A percentile compares a stretch with the other conserved stretches of the same genome.
Conservation (phyloP, 1,140 invertebrate genomes). For the Bradysia coprophila region DNA sequence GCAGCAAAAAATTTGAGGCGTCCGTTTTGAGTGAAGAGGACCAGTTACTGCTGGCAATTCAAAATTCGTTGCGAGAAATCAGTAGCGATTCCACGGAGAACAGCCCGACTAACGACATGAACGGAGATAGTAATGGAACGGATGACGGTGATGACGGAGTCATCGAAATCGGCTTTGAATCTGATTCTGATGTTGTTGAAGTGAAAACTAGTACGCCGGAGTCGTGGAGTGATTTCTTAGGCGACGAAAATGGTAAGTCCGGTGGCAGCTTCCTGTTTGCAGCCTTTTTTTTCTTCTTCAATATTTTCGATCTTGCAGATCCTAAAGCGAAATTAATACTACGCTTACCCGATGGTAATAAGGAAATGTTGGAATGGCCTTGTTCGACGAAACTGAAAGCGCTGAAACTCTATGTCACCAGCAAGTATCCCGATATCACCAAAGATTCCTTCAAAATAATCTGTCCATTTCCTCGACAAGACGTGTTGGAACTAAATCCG, state of each 20-base stretch:
- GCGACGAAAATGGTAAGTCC: constrained; percentile 1
- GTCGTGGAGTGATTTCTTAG: constrained; percentile 9
- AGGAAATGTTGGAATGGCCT: constrained; percentile 20
- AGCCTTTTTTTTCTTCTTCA: background rate
- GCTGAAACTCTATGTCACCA: constrained; percentile 14
- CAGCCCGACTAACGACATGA: background rate
- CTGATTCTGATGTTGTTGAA: background rate
- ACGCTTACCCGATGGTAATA: constrained; percentile 17
- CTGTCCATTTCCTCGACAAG: constrained; percentile 16
- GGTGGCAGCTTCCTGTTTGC: background rate
- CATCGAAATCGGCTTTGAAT: background rate
- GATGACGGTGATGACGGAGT: background rate
- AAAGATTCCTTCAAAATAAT: constrained; percentile 18
- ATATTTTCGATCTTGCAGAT: constrained; percentile 2
- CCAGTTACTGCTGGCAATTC: constrained; percentile 18
- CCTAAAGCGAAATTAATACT: constrained; percentile 16
- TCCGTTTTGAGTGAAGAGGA: constrained; percentile 18
- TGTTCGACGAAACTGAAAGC: constrained; percentile 17
- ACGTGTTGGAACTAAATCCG: constrained; percentile 15
- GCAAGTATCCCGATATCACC: constrained; percentile 17
- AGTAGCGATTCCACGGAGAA: constrained; percentile 7
- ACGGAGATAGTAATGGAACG: background rate
- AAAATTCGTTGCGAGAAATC: constrained; percentile 19
- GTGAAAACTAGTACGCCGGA: background rate
- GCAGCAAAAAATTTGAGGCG: background rate